These are phyloP conservation scores for Pagetopsis macropterus DNA, from an alignment of 2,797 vertebrate genomes.

Conservation along the genomic window DNA sequence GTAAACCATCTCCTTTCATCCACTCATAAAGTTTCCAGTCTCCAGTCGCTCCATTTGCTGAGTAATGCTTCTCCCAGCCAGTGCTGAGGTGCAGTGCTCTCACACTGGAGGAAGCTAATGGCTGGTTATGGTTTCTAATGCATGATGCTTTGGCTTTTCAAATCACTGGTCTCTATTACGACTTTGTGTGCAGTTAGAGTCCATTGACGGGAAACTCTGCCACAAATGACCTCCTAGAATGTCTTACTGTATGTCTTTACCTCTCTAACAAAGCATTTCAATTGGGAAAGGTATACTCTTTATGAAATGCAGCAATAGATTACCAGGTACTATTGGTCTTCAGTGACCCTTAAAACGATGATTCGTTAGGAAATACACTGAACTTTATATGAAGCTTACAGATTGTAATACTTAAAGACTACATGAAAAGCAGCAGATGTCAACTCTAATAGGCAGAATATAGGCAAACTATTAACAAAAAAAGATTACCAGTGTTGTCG, in stretches of 20 bases:
- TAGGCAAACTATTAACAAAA: not conserved
- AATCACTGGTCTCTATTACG: conserved; percentile 56
- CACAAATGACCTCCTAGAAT: conserved; percentile 29
- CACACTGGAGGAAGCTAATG: conserved; percentile 64
- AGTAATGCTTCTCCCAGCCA: conserved; percentile 45
- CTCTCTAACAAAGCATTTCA: conserved; percentile 1
- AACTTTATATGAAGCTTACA: not conserved
- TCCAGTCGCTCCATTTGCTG: conserved; percentile 65
- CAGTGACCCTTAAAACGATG: not conserved
- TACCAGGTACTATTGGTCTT: not conserved
- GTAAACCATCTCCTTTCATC: conserved; percentile 60
- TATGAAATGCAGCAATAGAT: not conserved
- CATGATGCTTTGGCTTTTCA: conserved; percentile 51
- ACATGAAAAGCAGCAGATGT: not conserved
- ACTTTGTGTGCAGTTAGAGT: conserved; percentile 16
- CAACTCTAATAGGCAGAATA: not conserved
- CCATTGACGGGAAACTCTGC: conserved; percentile 56
- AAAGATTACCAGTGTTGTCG: not conserved
- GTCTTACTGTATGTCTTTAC: conserved; percentile 21
- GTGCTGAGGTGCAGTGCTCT: conserved; percentile 45
- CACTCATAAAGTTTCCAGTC: conserved; percentile 59
- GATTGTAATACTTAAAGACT: not conserved
- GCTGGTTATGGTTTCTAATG: conserved; percentile 72
- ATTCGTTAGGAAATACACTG: not conserved
- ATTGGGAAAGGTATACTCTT: not conserved